Base-by-base conservation (phyloP, 2,888 invertebrate genomes). In the Drosophila nr. medialis region DNA sequence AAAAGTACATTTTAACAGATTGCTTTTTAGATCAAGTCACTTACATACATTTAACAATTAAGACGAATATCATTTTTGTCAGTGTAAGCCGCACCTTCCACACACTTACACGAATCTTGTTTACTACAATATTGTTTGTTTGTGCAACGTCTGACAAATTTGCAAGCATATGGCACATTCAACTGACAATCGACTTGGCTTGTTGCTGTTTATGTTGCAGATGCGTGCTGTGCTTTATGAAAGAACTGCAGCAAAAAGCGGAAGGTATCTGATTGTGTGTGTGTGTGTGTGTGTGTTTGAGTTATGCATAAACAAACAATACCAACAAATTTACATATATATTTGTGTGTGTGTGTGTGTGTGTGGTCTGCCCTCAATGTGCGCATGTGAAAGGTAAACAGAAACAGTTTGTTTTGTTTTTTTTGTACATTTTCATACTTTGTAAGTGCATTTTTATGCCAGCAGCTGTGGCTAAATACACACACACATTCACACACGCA, bases 311-410 rank as follows among this genome's bases (percentile, higher is more conserved):
- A 79, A 80, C 60, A 72, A 71, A 71, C 45, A 40, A 45, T 2
- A 34, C 13, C 3, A 21, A 45, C 24, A 45, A 15, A 45, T 45
- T 15, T 15, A 45, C 15, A 45, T 45, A 21, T 24, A 8, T n/a
- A 4, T n/a, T 6, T 34, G n/a, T 55, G 24, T 40, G 29, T 13
- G 36, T 49, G 15, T 13, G 29, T 24, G 50, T 58, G 18, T 76
- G 64, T 61, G 45, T 45, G 55, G 51, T n/a, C 55, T 78, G 81
- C 64, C 70, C 74, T 64, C 68, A 73, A 73, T 73, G 63, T 61
- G 24, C 29, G 38, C 15, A 70, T 81, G 81, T 78, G 72, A 87
- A 87, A 85, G 83, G 85, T 82, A 89, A 85, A 89, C 80, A 85
- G 54, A 67, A 73, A 60, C 64, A 58, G 63, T 66, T 63, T 78